Percentiles rank a stretch among this genome's conserved stretches.
Evolutionary conservation across 2,113 vertebrate species (phyloP).

Genomic region (Notarius quadriscutis): DNA sequence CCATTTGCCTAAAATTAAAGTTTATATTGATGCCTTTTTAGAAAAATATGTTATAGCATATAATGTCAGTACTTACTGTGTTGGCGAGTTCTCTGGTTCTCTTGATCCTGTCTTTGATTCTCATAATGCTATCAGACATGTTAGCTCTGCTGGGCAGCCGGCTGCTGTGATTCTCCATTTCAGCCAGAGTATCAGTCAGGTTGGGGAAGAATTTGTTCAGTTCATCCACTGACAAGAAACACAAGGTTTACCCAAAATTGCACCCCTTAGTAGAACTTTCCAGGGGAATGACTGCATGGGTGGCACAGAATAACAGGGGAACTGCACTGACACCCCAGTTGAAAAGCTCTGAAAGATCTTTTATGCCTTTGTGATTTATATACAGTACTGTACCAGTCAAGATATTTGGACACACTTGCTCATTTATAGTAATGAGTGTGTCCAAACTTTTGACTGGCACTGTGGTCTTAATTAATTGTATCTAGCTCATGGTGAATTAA

Average conservation of each 20-base stretch:
- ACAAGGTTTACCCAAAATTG: constrained; percentile 4
- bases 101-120: constrained; percentile 83
- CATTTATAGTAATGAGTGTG: no score
- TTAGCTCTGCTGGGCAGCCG: constrained; percentile 70
- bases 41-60: neutral
- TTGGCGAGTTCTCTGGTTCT: constrained; percentile 82
- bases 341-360: neutral
- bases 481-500: neutral
- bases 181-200: constrained; percentile 68
- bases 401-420: no score
- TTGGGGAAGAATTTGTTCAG: constrained; percentile 72
- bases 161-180: constrained; percentile 76
- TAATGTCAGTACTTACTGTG: constrained; percentile 67
- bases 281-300: neutral
- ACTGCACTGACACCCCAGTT: neutral
- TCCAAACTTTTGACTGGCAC: no score
- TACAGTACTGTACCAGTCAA: neutral
- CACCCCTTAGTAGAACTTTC: neutral
- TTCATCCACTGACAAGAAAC: constrained; percentile 72
- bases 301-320: neutral
- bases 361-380: neutral
- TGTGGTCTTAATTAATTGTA: neutral
- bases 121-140: constrained; percentile 80
- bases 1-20: neutral
- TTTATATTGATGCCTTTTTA: neutral